Base-by-base conservation (phyloP, 2,797 vertebrate genomes). In the Rallus crepitans region DNA sequence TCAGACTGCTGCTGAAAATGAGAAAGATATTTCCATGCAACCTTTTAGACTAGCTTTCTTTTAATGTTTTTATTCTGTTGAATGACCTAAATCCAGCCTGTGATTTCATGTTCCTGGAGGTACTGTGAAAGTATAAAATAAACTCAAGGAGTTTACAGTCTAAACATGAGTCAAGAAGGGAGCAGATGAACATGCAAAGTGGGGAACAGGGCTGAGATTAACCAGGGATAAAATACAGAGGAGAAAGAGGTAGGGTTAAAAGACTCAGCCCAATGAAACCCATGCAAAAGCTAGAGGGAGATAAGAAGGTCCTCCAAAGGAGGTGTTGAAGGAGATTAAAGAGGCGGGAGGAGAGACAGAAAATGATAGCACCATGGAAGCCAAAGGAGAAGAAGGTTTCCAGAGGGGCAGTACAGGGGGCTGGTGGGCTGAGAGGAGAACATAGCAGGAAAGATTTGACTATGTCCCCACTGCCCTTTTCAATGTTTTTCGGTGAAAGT, bases 221-320 rank as follows among this genome's bases (percentile, higher is more conserved):
- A 93, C 68, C 81, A 96, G 93, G 82, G 89, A 93, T 96, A 94
- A 95, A 6, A 90, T 47, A 82, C 37, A 82, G 57, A 28, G 55
- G 78, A 93, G 84, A 71, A 95, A 97, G 83, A 95, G 64, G 30
- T 47, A 60, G 20, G 89, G 75, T 93, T 93, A 79, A 95, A 97
- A 96, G 90, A 70, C 68, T 82, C 71, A 89, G 75, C 25, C 45
- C 5, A 0, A 89, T 73, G 53, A 95, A 93, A 93, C 55, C 45
- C 82, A 56, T 82, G 45, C 65, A 56, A 60, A 81, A 95, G 33
- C 65, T 93, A 92, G 93, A 96, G 89, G 30, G 59, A 96, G 90
- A 96, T 96, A 92, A 97, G 93, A 97, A 96, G 71, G 75, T 91
- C 70, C 80, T 95, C 86, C 75, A 92, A 89, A 95, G 83, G 90